Evolutionary conservation across 1,140 invertebrate species (phyloP), one percentile per base, ranked within the genome.

Genomic region (Papilio aristodemus): DNA sequence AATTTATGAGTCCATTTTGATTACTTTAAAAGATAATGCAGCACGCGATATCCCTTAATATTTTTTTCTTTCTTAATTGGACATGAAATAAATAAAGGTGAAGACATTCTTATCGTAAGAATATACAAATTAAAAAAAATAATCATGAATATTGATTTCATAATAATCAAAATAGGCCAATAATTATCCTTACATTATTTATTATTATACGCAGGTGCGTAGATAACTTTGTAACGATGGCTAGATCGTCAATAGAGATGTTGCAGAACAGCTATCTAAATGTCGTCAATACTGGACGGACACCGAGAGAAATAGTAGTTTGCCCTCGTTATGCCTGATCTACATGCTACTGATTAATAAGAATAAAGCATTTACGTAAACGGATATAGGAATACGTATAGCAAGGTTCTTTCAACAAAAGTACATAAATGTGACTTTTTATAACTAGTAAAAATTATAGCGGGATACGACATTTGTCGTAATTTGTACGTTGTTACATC

Each of bases 191-290:
- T 50, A 22, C 4, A 22, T 9, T 22, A 50, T 50, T 10, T n/a
- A n/a, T n/a, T n/a, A n/a, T n/a, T n/a, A n/a, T n/a, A n/a, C n/a
- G 10, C 19, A 50, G 9, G 4, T 50, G 17, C 9, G 19, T 22
- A 10, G 6, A 22, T 50, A 22, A 8, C 17, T 50, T 22, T 50
- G 19, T 50, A 50, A 22, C 19, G 46, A 50, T 50, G 46, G 46
- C 9, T 50, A 50, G 46, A 50, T 50, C 46, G 17, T 50, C 46
- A 50, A 50, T 50, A 50, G 46, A 50, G 46, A 50, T 22, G 46
- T 50, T 50, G 43, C 43, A 46, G 19, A 46, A 46, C 43, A 46
- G 43, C 43, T 46, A 46, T 46, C n/a, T 50, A 11, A 50, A 50
- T 50, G 46, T 50, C 46, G 46, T 50, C 46, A 50, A 50, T 22